A percentile compares a stretch with the other conserved stretches of the same genome.
These are phyloP conservation scores for Dioctria rufipes DNA, from an alignment of 2,888 invertebrate species.

Conservation along the genomic window DNA sequence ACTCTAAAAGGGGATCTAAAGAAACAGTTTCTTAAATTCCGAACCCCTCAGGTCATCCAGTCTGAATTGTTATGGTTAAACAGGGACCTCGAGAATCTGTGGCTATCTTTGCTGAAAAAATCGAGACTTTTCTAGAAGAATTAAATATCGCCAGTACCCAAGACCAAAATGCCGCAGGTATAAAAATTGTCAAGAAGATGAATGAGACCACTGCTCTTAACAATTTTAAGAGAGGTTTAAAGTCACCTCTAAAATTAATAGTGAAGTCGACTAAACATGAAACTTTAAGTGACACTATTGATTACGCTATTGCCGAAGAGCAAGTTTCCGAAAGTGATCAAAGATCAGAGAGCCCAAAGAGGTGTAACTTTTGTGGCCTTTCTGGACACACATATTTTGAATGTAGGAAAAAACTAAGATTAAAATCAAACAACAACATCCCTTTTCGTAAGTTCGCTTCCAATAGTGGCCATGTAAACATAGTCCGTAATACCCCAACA, in stretches of 20 bases:
- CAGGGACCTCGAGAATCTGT: background rate
- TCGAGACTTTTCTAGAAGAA: background rate
- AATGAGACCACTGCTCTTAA: background rate
- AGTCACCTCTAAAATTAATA: background rate
- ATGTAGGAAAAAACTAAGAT: background rate
- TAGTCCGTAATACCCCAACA: background rate
- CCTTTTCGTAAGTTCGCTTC: background rate
- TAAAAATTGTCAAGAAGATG: background rate
- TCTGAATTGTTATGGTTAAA: constrained; percentile 3
- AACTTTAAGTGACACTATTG: background rate
- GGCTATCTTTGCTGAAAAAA: background rate
- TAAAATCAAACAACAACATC: background rate
- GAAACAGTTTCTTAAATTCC: constrained; percentile 21
- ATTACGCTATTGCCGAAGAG: background rate
- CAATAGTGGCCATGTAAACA: background rate
- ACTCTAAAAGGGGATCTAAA: constrained; percentile 4
- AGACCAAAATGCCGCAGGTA: background rate
- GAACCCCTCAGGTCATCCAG: background rate
- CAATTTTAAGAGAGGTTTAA: constrained; percentile 11
- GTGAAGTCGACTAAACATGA: background rate
- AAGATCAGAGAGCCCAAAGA: background rate
- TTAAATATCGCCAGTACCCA: constrained; percentile 16
- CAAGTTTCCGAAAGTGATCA: background rate
- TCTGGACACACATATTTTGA: background rate
- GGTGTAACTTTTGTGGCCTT: background rate